Evolutionary conservation across 2,113 vertebrate genomes (phyloP).

Genomic region (Balaenoptera acutorostrata): DNA sequence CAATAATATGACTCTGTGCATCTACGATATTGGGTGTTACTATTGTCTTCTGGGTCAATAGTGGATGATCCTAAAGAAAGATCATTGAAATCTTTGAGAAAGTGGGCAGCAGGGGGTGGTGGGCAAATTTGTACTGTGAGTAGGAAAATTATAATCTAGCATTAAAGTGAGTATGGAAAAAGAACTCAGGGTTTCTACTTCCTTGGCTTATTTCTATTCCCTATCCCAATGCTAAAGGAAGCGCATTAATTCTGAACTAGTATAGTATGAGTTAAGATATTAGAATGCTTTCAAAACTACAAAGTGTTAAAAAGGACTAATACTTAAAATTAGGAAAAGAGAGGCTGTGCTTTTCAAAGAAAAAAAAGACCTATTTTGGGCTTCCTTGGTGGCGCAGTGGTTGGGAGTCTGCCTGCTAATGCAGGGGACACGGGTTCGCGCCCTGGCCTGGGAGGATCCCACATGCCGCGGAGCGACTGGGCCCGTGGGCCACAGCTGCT

Average conservation of each 20-base stretch:
- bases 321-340: constrained; percentile 20
- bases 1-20: neutral
- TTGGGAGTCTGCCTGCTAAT: too few species aligned
- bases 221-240: neutral
- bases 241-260: neutral
- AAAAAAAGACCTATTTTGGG: neutral
- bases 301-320: neutral
- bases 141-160: neutral
- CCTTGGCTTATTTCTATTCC: neutral
- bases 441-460: too few species aligned
- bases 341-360: neutral
- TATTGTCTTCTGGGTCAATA: neutral
- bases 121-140: neutral
- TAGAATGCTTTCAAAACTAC: neutral
- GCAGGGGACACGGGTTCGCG: too few species aligned
- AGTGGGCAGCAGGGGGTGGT: too few species aligned
- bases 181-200: neutral
- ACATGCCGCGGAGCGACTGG: too few species aligned
- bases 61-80: neutral
- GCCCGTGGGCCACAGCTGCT: too few species aligned
- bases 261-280: neutral
- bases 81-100: neutral
- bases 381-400: too few species aligned
- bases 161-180: neutral
- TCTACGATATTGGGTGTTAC: neutral